Evolutionary conservation across 2,888 invertebrate genomes (phyloP), one percentile per base, ranked within the genome.

Genomic region (Drosophila bunnanda): DNA sequence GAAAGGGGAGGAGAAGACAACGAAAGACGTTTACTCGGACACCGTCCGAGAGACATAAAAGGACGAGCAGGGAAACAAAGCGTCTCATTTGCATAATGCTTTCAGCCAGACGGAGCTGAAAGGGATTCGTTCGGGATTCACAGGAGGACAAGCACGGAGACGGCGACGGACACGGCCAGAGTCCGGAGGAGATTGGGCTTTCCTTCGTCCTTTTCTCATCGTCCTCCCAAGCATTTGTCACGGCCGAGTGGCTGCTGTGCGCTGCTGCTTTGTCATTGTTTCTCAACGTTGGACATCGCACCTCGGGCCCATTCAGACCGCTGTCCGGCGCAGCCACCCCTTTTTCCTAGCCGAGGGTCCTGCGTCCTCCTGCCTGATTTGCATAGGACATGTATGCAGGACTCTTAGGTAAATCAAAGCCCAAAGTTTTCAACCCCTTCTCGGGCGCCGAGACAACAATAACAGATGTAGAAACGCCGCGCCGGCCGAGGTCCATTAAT

Each of bases 221-320:
- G n/a, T 46, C n/a, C 46, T 73, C 75, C 72, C 76, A 67, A 76
- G 73, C 79, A 88, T 85, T 86, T 78, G 77, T 58, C 76, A 86
- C 81, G 89, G 89, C 78, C 81, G 89, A 89, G 79, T 83, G 88
- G 60, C 39, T 70, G 71, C 88, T 76, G 22, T 70, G 64, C 88
- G 77, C 79, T n/a, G n/a, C 80, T 25, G n/a, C n/a, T 81, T 74
- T 78, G 82, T 88, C 82, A 89, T 91, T 91, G 89, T 91, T 83
- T 86, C 82, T 86, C 90, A 78, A 88, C 80, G 90, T 91, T 91
- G 91, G 91, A 91, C 91, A 91, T 91, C 91, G 91, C 91, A 91
- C 91, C 91, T 91, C 79, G 54, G 65, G 54, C 67, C 66, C 66
- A 66, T 66, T 66, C 39, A 66, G 66, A 46, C 46, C 57, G 44